Base-by-base conservation (phyloP, 2,797 vertebrate species). In the Chlorospingus semifuscus region DNA sequence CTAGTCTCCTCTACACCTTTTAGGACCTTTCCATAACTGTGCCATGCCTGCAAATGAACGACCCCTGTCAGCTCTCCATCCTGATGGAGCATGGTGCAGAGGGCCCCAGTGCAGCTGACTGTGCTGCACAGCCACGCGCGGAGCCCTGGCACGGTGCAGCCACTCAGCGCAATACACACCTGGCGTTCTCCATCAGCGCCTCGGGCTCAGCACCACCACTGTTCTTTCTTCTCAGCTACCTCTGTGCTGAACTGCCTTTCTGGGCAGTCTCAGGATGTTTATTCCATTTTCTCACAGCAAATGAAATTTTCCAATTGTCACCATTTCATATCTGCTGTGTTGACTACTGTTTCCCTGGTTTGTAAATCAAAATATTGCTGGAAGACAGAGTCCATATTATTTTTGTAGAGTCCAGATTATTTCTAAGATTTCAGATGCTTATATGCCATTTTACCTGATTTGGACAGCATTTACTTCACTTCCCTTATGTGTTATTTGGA, bases 81-180 rank as follows among this genome's bases (percentile, higher is more conserved):
- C 55, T 2, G 2, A 3, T 49, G 63, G 20, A 60, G 14, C 9
- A 6, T 1, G 17, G 26, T 37, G 4, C 17, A 5, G 2, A 16
- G 24, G 21, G 24, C 2, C 23, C 26, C 47, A 26, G 4, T 2
- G 3, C 1, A 9, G 50, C 8, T 19, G 23, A 8, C 10, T 11
- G 5, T 65, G 57, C 42, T 52, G 34, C n/a, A 5, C 1, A 6
- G n/a, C 39, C 36, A 4, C 0, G 0, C 0, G 5, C 55, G 12
- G 23, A 27, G 81, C 27, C 78, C 44, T 1, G 1, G 3, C 14
- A 81, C 49, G 42, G 10, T 63, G 39, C n/a, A 59, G 1, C 11
- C 59, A 36, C 9, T 8, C 12, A 22, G 39, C 74, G 9, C 17
- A 34, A 6, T 2, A 3, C 32, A 32, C 13, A 46, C 11, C 0